phyloP scores from a whole-genome alignment of 2,888 invertebrate genomes.

The Oxytorus armatus region DNA sequence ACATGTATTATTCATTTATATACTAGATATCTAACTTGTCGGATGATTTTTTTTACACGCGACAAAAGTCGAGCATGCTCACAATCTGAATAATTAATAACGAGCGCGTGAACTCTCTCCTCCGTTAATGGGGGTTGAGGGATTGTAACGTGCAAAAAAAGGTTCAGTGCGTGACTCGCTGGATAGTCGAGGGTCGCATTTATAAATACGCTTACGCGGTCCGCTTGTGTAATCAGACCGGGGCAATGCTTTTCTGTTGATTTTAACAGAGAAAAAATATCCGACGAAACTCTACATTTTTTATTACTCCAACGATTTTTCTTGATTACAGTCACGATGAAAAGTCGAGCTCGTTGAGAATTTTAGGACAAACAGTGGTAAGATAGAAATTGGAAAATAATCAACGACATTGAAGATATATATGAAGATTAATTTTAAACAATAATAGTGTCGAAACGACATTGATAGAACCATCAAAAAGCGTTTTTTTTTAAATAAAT shows the following conservation, averaged over 20 bases:
- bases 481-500: too few species aligned
- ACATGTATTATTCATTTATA: too few species aligned
- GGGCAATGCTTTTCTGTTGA: not conserved
- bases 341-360: too few species aligned
- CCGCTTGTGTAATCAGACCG: not conserved
- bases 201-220: not conserved
- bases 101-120: constrained; percentile 15
- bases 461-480: too few species aligned
- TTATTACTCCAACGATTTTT: too few species aligned
- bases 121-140: not conserved
- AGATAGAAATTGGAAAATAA: too few species aligned
- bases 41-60: not conserved
- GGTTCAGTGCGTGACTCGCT: constrained; percentile 19
- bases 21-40: not conserved
- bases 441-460: too few species aligned
- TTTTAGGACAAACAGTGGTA: too few species aligned
- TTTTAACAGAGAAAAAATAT: too few species aligned
- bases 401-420: not conserved
- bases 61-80: constrained; percentile 11
- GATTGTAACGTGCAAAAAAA: constrained; percentile 4
- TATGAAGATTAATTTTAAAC: too few species aligned
- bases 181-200: not conserved
- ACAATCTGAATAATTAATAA: constrained; percentile 45
- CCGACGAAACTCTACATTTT: too few species aligned
- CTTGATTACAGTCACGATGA: too few species aligned